Percentiles rank a stretch among this genome's conserved stretches.
phyloP scores from a whole-genome alignment of 2,888 invertebrate genomes.

The Drosophila multiciliata region DNA sequence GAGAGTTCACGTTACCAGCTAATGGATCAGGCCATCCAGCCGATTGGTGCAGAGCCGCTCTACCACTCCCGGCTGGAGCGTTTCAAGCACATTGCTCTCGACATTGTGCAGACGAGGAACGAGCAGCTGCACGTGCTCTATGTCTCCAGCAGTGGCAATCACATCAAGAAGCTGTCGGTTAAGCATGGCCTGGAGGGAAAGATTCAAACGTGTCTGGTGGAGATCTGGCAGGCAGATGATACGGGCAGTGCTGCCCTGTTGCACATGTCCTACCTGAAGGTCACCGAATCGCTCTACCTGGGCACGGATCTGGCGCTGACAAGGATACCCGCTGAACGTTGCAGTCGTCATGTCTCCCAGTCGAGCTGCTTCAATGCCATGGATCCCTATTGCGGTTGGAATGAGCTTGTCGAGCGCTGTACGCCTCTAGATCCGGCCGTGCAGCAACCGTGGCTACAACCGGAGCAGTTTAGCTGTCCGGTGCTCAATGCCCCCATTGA shows the following conservation, averaged over 20 bases:
- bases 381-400: constrained; percentile 98
- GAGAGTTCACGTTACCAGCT: constrained; percentile 92
- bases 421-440: constrained; percentile 87
- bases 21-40: constrained; percentile 94
- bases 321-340: constrained; percentile 92
- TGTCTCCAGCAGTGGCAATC: constrained; percentile 90
- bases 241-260: constrained; percentile 84
- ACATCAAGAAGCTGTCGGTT: constrained; percentile 92
- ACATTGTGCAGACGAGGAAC: constrained; percentile 89
- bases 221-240: constrained; percentile 90
- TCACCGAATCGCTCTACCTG: constrained; percentile 92
- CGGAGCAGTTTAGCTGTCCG: constrained; percentile 88
- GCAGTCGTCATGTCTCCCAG: constrained; percentile 89
- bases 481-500: constrained; percentile 89
- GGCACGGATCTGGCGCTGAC: constrained; percentile 89
- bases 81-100: constrained; percentile 92
- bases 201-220: constrained; percentile 92
- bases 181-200: constrained; percentile 85
- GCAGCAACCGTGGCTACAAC: constrained; percentile 91
- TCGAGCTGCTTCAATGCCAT: constrained; percentile 92
- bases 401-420: constrained; percentile 90
- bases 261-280: constrained; percentile 92
- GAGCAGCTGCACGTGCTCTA: constrained; percentile 91
- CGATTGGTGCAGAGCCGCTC: constrained; percentile 89
- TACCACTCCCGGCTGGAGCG: constrained; percentile 90